These are phyloP conservation scores for Urocolius indicus DNA, from an alignment of 2,113 vertebrate species.

Conservation along the genomic window DNA sequence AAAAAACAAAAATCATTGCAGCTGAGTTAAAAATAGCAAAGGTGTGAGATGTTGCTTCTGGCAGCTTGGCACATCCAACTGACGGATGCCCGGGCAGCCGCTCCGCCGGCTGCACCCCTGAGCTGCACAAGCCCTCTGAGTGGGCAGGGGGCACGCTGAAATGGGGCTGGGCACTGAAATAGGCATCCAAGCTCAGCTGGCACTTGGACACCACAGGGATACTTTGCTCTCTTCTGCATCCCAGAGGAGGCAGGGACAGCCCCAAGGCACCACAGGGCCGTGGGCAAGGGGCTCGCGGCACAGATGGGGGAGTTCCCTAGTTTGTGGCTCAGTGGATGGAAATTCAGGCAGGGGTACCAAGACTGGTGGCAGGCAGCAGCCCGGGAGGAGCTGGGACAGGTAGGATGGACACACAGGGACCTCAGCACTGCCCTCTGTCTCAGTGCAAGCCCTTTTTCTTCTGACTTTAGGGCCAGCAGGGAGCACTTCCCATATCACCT, in stretches of 20 bases:
- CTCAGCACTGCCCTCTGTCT: accelerated
- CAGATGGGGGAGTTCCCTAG: accelerated
- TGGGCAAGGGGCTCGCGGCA: accelerated
- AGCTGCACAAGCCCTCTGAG: accelerated
- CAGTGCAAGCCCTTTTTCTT: neutral
- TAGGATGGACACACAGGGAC: accelerated
- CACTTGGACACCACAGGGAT: accelerated
- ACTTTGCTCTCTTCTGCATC: neutral
- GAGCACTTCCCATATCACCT: neutral
- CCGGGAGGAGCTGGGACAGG: neutral
- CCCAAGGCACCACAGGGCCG: neutral
- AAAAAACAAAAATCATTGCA: constrained; percentile 9
- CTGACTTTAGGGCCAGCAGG: neutral
- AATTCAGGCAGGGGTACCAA: neutral
- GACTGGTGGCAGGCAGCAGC: accelerated
- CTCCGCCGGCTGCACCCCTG: neutral
- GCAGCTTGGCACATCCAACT: neutral
- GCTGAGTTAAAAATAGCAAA: neutral
- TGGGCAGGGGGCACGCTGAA: accelerated
- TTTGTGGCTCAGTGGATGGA: neutral
- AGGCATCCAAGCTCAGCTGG: neutral
- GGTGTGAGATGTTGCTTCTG: neutral
- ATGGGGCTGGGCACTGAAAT: neutral
- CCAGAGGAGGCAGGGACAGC: accelerated
- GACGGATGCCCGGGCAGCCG: accelerated